phyloP scores from a whole-genome alignment of 2,888 invertebrate species.

The Theodoxus fluviatilis region DNA sequence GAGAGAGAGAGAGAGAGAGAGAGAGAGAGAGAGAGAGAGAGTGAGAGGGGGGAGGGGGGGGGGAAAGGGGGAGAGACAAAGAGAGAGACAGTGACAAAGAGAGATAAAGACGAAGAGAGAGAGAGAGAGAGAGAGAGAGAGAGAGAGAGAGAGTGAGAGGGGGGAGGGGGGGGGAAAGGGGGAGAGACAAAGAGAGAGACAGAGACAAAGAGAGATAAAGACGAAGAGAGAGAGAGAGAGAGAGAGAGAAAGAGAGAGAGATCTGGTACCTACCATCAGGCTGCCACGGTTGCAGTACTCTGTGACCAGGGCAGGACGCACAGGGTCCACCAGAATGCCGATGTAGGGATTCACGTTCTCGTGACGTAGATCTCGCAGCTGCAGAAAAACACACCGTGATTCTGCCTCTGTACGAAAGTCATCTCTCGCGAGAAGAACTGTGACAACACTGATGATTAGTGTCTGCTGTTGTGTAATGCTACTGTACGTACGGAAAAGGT shows the following conservation, averaged over 20 bases:
- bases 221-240: background rate
- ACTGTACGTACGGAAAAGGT: background rate
- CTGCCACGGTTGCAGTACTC: slow-evolving; percentile 90
- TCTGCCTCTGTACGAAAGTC: too few relatives aligned
- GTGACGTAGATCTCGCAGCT: slow-evolving; percentile 85
- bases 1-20: background rate
- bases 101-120: background rate
- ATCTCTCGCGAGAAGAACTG: too few relatives aligned
- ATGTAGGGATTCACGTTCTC: slow-evolving; percentile 90
- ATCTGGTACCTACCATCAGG: slow-evolving; percentile 50
- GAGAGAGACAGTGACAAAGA: background rate
- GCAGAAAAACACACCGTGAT: slow-evolving; percentile 35
- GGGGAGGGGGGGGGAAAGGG: background rate
- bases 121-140: background rate
- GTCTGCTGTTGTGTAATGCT: too few relatives aligned
- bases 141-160: background rate
- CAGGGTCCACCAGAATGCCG: slow-evolving; percentile 81
- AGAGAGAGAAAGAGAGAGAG: background rate
- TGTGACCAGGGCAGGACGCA: slow-evolving; percentile 71
- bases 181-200: background rate
- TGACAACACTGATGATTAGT: too few relatives aligned
- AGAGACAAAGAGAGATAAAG: background rate
- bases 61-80: background rate
- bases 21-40: background rate
- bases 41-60: background rate